Base-by-base conservation (phyloP, 2,888 invertebrate species). In the Linnaemya tessellans region DNA sequence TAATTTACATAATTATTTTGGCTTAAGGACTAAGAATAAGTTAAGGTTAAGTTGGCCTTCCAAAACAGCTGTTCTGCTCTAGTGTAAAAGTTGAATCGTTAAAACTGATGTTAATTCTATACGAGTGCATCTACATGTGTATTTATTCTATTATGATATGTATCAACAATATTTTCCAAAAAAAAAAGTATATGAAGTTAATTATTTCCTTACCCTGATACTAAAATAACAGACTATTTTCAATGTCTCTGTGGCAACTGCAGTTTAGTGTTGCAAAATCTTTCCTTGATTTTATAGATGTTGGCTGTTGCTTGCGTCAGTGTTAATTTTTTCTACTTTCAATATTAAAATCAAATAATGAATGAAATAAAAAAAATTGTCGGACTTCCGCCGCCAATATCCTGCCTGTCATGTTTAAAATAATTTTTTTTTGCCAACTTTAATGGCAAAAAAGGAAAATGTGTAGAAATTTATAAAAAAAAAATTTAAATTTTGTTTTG, bases 261-360 rank as follows among this genome's bases (percentile, higher is more conserved):
- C 25, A 51, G 13, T 46, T 51, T 60, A 35, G 18, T 64, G 38
- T 51, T n/a, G 49, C 51, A 18, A 43, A 60, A 1, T 58, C 25
- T 3, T 22, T 60, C 9, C n/a, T 18, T 58, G 3, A 13, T 11
- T 3, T 49, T 35, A 46, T 18, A 65, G 13, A n/a, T 67, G 20
- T 41, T n/a, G n/a, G n/a, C n/a, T n/a, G n/a, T n/a, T n/a, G n/a
- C n/a, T n/a, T 54, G 58, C 54, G 35, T 20, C 18, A 89, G 87
- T 88, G 10, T 73, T 30, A 60, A 18, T 74, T 86, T 30, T 30
- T 15, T 30, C 8, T 35, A 60, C 62, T 91, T 88, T 91, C 88
- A 90, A 91, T 91, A 91, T 91, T 91, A 91, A 91, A 91, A 87
- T 89, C 88, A 82, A 89, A 91, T 91, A 89, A 91, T 88, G 89